phyloP scores from a whole-genome alignment of 2,888 invertebrate species.

The Carpatolechia fugitivella region DNA sequence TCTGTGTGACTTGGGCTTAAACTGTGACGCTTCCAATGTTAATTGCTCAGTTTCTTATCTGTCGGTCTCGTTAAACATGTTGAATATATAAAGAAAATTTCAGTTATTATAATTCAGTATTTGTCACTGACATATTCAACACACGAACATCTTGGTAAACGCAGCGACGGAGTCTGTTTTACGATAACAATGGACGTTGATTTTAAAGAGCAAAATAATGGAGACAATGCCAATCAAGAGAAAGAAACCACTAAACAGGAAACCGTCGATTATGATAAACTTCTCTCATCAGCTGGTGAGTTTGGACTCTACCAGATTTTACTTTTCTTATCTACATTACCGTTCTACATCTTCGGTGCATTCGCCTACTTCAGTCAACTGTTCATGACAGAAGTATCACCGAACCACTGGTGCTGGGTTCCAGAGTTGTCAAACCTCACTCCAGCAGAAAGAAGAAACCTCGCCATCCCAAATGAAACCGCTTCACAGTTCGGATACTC shows the following conservation, averaged over 20 bases:
- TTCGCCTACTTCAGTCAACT: slow-evolving; percentile 53
- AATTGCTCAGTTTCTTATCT: too few relatives aligned
- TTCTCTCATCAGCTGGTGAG: slow-evolving; percentile 53
- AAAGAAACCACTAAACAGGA: slow-evolving; percentile 12
- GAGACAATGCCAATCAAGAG: not conserved
- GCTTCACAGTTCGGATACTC: slow-evolving; percentile 48
- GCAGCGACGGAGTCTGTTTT: not conserved
- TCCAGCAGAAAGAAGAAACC: slow-evolving; percentile 38
- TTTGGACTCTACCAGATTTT: slow-evolving; percentile 52
- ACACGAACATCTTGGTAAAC: not conserved
- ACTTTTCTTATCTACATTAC: slow-evolving; percentile 45
- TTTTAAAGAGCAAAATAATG: not conserved
- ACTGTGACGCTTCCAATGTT: too few relatives aligned
- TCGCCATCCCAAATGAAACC: slow-evolving; percentile 47
- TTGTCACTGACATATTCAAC: not conserved
- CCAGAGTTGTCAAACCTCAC: slow-evolving; percentile 54
- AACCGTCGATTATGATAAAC: slow-evolving; percentile 45
- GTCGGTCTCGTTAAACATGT: too few relatives aligned
- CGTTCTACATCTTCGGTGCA: slow-evolving; percentile 52
- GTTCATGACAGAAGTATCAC: slow-evolving; percentile 53
- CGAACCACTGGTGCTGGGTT: slow-evolving; percentile 58
- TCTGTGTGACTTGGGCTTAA: too few relatives aligned
- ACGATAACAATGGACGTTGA: not conserved
- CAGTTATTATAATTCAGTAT: not conserved
- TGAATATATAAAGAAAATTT: too few relatives aligned